Percentiles rank a stretch among this genome's conserved stretches.
Conservation (phyloP, 2,113 vertebrate genomes). For the Dipodomys spectabilis region DNA sequence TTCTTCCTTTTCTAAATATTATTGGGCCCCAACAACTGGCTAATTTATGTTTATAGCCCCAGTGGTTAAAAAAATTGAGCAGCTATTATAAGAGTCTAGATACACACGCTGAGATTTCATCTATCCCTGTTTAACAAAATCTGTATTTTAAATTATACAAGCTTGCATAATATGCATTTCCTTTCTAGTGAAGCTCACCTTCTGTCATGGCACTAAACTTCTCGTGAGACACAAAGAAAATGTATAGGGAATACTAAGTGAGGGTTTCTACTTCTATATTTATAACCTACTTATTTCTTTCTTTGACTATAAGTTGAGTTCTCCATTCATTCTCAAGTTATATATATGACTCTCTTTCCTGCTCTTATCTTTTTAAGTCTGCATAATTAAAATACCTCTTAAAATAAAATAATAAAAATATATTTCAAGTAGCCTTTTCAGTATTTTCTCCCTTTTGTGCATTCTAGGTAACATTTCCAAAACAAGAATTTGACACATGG, state of each 20-base stretch:
- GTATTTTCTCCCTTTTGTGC: neutral
- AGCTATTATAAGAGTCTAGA: too few relatives aligned
- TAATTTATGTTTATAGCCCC: neutral
- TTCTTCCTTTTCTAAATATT: neutral
- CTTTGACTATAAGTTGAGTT: neutral
- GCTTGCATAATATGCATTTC: neutral
- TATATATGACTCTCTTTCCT: neutral
- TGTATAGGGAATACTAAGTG: neutral
- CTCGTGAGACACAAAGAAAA: constrained; percentile 31
- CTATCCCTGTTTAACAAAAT: neutral
- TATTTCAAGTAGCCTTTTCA: neutral
- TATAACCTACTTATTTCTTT: neutral
- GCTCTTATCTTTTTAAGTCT: neutral
- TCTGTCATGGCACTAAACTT: neutral
- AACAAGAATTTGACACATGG: neutral
- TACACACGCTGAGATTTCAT: neutral
- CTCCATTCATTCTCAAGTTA: neutral
- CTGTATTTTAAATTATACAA: neutral
- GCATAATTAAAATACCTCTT: neutral
- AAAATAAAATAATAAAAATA: neutral
- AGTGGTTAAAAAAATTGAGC: too few relatives aligned
- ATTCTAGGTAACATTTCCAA: neutral
- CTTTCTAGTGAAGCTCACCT: neutral
- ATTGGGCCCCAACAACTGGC: neutral
- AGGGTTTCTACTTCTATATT: neutral